These are phyloP conservation scores for Hippocampus barbouri DNA, from an alignment of 2,113 vertebrate genomes.

Conservation along the genomic window DNA sequence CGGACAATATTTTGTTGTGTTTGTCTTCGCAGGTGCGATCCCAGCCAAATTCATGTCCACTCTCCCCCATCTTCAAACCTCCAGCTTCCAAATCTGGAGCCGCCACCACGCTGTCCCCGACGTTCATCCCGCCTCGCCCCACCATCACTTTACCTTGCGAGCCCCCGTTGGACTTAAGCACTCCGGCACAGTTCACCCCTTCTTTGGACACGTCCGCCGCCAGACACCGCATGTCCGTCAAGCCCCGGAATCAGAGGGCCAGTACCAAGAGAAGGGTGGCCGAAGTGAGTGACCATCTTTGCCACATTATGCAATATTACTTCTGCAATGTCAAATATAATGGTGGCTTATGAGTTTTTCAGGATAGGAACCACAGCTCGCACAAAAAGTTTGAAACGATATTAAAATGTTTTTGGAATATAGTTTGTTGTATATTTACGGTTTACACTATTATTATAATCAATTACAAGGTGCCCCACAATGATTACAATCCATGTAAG, in stretches of 20 bases:
- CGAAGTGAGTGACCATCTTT: conserved; percentile 65
- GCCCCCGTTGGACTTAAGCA: conserved; percentile 74
- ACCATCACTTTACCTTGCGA: conserved; percentile 47
- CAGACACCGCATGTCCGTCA: conserved; percentile 88
- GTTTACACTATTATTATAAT: too few relatives aligned
- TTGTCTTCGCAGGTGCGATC: conserved; percentile 61
- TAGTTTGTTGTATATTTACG: too few relatives aligned
- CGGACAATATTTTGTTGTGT: background rate
- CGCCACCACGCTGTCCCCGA: conserved; percentile 38
- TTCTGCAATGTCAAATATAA: background rate
- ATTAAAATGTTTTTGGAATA: too few relatives aligned
- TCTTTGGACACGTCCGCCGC: conserved; percentile 91
- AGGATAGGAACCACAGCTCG: too few relatives aligned
- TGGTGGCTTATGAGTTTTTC: too few relatives aligned
- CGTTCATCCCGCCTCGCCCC: conserved; percentile 44
- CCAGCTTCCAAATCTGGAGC: conserved; percentile 39
- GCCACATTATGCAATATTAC: background rate
- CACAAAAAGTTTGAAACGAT: too few relatives aligned
- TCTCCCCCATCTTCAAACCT: conserved; percentile 57
- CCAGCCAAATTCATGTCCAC: conserved; percentile 58
- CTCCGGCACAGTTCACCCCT: conserved; percentile 74
- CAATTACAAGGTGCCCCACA: too few relatives aligned
- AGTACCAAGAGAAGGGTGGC: conserved; percentile 72
- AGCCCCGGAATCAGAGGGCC: conserved; percentile 88
- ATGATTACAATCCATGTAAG: too few relatives aligned